Percentiles rank a stretch among this genome's conserved stretches.
phyloP scores from a whole-genome alignment of 1,140 invertebrate genomes.

The Kradibia gibbosae region DNA sequence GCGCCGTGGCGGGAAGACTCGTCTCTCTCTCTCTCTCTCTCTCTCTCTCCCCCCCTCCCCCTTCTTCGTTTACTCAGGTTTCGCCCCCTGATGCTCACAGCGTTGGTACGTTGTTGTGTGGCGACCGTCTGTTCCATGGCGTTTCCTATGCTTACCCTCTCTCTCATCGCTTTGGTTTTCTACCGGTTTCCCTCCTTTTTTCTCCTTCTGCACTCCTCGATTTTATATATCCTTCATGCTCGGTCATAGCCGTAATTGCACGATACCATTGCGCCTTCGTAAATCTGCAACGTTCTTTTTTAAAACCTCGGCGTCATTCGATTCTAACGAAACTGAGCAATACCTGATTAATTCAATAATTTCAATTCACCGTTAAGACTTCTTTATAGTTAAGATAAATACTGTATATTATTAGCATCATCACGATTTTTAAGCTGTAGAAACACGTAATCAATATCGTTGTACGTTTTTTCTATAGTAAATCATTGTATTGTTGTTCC shows the following conservation, averaged over 20 bases:
- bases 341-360: too few relatives aligned
- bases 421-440: neutral
- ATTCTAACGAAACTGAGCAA: too few relatives aligned
- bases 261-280: neutral
- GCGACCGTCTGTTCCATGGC: neutral
- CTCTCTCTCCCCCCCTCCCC: neutral
- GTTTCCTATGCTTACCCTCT: neutral
- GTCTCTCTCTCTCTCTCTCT: neutral
- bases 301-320: too few relatives aligned
- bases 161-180: neutral
- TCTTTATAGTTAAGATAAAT: too few relatives aligned
- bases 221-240: conserved; percentile 24
- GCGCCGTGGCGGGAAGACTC: neutral
- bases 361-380: too few relatives aligned
- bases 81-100: neutral
- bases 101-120: neutral
- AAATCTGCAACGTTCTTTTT: too few relatives aligned
- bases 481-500: too few relatives aligned
- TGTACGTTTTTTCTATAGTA: neutral
- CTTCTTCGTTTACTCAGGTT: neutral
- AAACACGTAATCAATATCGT: neutral
- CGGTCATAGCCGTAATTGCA: neutral
- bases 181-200: conserved; percentile 8
- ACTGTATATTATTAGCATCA: too few relatives aligned
- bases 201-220: conserved; percentile 23